phyloP scores from a whole-genome alignment of 1,140 invertebrate species.

The Drosophila nigrodunni region DNA sequence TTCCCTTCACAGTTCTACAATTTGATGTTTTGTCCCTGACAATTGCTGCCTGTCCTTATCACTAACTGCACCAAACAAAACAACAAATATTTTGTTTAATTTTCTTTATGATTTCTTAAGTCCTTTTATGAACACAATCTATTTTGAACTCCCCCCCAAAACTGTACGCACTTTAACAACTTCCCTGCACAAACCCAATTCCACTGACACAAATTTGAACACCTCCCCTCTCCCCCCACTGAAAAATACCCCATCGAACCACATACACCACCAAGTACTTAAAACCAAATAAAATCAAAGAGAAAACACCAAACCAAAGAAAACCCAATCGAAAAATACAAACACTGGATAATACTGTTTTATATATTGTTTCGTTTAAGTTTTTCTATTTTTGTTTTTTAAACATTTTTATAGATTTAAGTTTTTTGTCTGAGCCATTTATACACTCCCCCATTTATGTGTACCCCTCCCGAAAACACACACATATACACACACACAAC shows the following conservation, averaged over 20 bases:
- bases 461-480: slow-evolving; percentile 25
- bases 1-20: slow-evolving; percentile 85
- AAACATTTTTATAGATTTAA: slow-evolving; percentile 61
- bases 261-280: slow-evolving; percentile 41
- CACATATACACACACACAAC: slow-evolving; percentile 18
- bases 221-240: neutral
- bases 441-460: slow-evolving; percentile 36
- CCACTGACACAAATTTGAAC: slow-evolving; percentile 12
- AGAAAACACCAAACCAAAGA: slow-evolving; percentile 23
- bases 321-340: slow-evolving; percentile 23
- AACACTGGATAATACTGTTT: slow-evolving; percentile 62
- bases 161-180: slow-evolving; percentile 49
- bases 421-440: slow-evolving; percentile 52
- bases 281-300: slow-evolving; percentile 47
- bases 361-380: slow-evolving; percentile 73
- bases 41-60: slow-evolving; percentile 34
- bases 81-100: slow-evolving; percentile 41
- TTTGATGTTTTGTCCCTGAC: slow-evolving; percentile 57
- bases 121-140: slow-evolving; percentile 40
- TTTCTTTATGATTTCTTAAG: slow-evolving; percentile 41
- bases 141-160: slow-evolving; percentile 39
- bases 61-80: slow-evolving; percentile 65
- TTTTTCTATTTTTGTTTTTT: slow-evolving; percentile 66
- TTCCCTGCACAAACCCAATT: slow-evolving; percentile 56
- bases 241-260: slow-evolving; percentile 21